phyloP scores from a whole-genome alignment of 1,140 invertebrate genomes.

The Heliothis virescens region DNA sequence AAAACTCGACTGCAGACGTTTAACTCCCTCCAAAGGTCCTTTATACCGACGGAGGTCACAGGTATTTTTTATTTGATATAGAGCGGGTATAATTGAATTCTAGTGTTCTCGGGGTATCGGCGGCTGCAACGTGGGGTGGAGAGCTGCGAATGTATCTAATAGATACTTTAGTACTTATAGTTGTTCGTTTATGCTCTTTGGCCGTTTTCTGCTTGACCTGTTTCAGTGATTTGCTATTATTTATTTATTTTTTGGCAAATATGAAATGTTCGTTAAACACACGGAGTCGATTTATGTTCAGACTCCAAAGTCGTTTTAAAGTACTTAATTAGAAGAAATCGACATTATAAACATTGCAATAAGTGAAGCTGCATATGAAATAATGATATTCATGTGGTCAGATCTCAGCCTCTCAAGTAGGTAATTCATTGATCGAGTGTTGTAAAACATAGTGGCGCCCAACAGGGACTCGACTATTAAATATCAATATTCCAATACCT shows the following conservation, averaged over 20 bases:
- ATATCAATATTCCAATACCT: neutral
- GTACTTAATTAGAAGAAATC: too few species aligned
- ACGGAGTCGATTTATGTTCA: too few species aligned
- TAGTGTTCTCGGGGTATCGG: conserved; percentile 1
- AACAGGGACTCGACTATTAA: conserved; percentile 10
- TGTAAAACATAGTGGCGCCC: conserved; percentile 36
- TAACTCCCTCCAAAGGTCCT: conserved; percentile 11
- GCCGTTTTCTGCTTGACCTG: too few species aligned
- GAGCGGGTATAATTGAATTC: conserved; percentile 21
- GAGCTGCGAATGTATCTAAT: neutral
- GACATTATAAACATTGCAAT: too few species aligned
- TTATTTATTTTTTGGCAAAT: too few species aligned
- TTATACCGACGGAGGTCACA: conserved; percentile 25
- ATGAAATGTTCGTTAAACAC: too few species aligned
- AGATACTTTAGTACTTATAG: neutral
- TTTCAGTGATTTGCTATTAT: too few species aligned
- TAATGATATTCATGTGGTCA: too few species aligned
- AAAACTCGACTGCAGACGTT: conserved; percentile 21
- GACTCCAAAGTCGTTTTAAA: too few species aligned
- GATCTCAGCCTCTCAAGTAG: neutral
- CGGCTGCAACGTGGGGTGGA: neutral
- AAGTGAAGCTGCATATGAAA: too few species aligned
- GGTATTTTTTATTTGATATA: conserved; percentile 2
- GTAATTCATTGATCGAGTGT: neutral
- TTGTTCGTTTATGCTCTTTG: neutral